These are phyloP conservation scores for Athene cunicularia DNA, from an alignment of 2,113 vertebrate genomes.

Conservation along the genomic window DNA sequence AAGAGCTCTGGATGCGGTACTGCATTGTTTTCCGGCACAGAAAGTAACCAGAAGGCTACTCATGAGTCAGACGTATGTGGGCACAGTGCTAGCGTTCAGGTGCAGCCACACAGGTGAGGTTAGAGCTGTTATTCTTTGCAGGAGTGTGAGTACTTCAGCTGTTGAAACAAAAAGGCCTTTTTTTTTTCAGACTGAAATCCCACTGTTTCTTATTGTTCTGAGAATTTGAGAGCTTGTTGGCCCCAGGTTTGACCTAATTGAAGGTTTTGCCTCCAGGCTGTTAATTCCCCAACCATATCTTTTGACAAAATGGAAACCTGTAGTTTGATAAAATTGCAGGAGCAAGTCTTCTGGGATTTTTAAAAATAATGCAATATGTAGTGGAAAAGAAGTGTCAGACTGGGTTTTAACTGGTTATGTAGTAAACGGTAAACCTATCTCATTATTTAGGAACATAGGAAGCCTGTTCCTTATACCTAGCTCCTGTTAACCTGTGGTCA, in stretches of 20 bases:
- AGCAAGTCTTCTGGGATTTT: not conserved
- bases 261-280: slow-evolving; percentile 13
- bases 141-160: not conserved
- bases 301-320: not conserved
- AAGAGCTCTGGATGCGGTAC: not conserved
- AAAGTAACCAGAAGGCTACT: not conserved
- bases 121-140: not conserved
- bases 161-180: not conserved
- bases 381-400: not conserved
- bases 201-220: not conserved
- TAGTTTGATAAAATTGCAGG: not conserved
- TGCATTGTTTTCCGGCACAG: not conserved
- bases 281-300: not conserved
- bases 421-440: not conserved
- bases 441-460: not conserved
- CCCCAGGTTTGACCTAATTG: slow-evolving; percentile 28
- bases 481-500: not conserved
- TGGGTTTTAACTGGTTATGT: not conserved
- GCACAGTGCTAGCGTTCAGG: not conserved
- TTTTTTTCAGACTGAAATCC: not conserved
- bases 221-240: not conserved
- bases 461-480: not conserved
- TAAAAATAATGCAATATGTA: not conserved
- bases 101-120: not conserved
- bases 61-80: not conserved